Evolutionary conservation across 1,140 invertebrate species (phyloP), one percentile per base, ranked within the genome.

Genomic region (Colletes gigas): DNA sequence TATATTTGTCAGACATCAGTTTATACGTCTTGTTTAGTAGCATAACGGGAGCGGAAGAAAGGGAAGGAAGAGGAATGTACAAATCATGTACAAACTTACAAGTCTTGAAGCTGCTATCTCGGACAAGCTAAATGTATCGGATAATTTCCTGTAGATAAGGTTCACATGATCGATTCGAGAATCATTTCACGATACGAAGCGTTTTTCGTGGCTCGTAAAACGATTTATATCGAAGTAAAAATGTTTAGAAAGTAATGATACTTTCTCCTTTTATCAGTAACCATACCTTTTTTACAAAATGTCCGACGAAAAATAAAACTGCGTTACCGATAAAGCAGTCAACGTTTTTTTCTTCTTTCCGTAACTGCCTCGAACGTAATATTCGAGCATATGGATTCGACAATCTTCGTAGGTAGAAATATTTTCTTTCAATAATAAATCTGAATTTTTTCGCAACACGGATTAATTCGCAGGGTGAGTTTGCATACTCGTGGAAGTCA

Each of bases 381-480:
- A 1, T 14, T 63, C 4, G 30, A 41, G 39, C 60, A 17, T 41
- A 62, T 39, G 5, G 3, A 57, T 15, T 30, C 60, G 12, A 14
- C 9, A 39, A 21, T 60, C 21, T 21, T 50, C 21, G 54, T 30
- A 10, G 30, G 44, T 47, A 47, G 14, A 19, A 77, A 70, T 59
- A 59, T 81, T 81, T 85, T 70, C 47, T 30, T 39, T 63, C 63
- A 21, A 66, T 57, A 17, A 84, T 84, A 75, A 82, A 86, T 85
- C 74, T 68, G 44, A 62, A 72, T 79, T 85, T 82, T 77, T 78
- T 78, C n/a, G 59, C 83, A 59, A 44, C 30, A 41, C 12, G 67
- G 73, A 85, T 85, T 85, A 86, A 85, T 83, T 73, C 55, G 69
- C 70, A 54, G 57, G 62, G 60, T 63, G 60, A 69, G 59, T 75